phyloP scores from a whole-genome alignment of 2,888 invertebrate species.

The Elysia crispata region DNA sequence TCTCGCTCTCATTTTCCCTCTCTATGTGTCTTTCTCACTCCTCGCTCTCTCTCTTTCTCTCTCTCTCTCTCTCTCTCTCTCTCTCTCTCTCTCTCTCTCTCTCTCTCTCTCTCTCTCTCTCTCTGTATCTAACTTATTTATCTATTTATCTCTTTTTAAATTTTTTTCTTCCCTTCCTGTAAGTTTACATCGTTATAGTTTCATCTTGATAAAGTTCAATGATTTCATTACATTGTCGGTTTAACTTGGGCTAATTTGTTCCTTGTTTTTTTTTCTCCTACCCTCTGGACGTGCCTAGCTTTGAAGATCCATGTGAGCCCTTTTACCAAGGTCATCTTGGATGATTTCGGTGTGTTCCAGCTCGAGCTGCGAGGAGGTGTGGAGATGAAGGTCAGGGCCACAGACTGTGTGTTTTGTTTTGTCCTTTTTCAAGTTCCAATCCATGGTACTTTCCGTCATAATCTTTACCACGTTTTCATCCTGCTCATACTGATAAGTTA shows the following conservation, averaged over 20 bases:
- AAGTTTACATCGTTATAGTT: too few relatives aligned
- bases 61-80: conserved; percentile 25
- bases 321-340: conserved; percentile 89
- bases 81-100: conserved; percentile 18
- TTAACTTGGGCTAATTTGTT: background rate
- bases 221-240: background rate
- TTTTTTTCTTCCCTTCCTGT: too few relatives aligned
- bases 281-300: conserved; percentile 80
- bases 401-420: background rate
- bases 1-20: background rate
- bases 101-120: conserved; percentile 15
- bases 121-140: background rate
- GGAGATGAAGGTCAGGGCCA: conserved; percentile 92
- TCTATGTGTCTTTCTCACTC: conserved; percentile 21
- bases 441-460: too few relatives aligned
- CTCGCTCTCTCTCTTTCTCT: background rate
- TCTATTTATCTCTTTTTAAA: too few relatives aligned
- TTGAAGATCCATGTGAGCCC: conserved; percentile 94
- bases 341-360: conserved; percentile 89
- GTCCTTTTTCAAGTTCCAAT: too few relatives aligned
- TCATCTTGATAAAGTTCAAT: too few relatives aligned
- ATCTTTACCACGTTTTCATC: too few relatives aligned
- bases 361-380: conserved; percentile 91
- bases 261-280: background rate
- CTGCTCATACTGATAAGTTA: too few relatives aligned